Percentiles rank a stretch among this genome's conserved stretches.
Evolutionary conservation across 2,888 invertebrate species (phyloP).

Genomic region (Syrista parreyssii): DNA sequence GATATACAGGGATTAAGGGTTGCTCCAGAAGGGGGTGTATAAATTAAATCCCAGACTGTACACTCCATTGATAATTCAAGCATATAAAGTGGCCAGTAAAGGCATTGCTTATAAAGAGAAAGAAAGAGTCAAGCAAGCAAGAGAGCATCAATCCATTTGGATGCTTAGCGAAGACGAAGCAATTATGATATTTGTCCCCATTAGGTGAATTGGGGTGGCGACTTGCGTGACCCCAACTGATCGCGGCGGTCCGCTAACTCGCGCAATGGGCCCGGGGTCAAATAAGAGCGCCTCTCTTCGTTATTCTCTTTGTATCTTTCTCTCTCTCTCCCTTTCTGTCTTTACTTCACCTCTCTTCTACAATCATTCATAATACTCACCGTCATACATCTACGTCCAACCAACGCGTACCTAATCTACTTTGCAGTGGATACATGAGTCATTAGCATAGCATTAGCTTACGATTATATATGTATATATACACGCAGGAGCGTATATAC

Average conservation of each 20-base stretch:
- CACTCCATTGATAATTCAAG: not conserved
- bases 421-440: not conserved
- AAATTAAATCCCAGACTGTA: not conserved
- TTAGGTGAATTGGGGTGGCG: conserved; percentile 65
- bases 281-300: conserved; percentile 53
- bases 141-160: conserved; percentile 59
- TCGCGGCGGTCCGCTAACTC: conserved; percentile 59
- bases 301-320: conserved; percentile 18
- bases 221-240: conserved; percentile 63
- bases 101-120: not conserved
- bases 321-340: conserved; percentile 32
- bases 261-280: conserved; percentile 62
- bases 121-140: conserved; percentile 17
- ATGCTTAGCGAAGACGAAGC: conserved; percentile 54
- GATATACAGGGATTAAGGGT: no score
- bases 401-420: not conserved
- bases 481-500: not conserved
- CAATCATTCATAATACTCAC: not conserved
- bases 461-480: no score
- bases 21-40: no score
- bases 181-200: conserved; percentile 66
- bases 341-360: conserved; percentile 25
- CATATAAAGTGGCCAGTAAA: not conserved
- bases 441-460: not conserved
- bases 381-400: not conserved